These are phyloP conservation scores for Crenichthys baileyi DNA, from an alignment of 2,797 vertebrate species.

Conservation along the genomic window DNA sequence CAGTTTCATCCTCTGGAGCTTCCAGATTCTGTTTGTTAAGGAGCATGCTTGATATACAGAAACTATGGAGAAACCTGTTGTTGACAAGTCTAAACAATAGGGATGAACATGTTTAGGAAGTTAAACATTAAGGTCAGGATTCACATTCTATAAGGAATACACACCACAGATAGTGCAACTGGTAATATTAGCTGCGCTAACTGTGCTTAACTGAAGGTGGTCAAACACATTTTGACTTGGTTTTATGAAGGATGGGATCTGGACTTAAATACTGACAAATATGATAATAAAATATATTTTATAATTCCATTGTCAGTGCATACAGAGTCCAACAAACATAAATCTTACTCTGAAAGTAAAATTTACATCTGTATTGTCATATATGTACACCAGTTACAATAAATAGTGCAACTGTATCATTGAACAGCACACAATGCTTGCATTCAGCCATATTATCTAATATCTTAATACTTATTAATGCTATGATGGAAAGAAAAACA, in stretches of 20 bases:
- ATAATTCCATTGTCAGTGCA: background rate
- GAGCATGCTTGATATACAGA: background rate
- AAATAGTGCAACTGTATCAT: too few relatives aligned
- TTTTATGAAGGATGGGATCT: background rate
- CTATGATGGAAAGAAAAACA: background rate
- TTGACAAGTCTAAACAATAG: too few relatives aligned
- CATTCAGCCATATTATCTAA: background rate
- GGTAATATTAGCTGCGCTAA: background rate
- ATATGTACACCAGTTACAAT: background rate
- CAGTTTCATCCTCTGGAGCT: background rate
- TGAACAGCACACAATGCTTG: background rate
- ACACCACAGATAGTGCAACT: background rate
- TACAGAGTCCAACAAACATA: background rate
- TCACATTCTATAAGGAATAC: background rate
- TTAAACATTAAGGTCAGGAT: background rate
- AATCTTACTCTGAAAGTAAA: background rate
- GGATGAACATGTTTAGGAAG: background rate
- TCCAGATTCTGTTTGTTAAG: background rate
- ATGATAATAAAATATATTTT: background rate
- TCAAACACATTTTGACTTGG: background rate
- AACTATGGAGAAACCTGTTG: too few relatives aligned
- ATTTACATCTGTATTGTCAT: background rate
- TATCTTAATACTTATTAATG: background rate
- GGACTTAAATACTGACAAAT: background rate
- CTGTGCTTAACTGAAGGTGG: background rate